These are phyloP conservation scores for Helostoma temminkii DNA, from an alignment of 2,797 vertebrate species.

Conservation along the genomic window DNA sequence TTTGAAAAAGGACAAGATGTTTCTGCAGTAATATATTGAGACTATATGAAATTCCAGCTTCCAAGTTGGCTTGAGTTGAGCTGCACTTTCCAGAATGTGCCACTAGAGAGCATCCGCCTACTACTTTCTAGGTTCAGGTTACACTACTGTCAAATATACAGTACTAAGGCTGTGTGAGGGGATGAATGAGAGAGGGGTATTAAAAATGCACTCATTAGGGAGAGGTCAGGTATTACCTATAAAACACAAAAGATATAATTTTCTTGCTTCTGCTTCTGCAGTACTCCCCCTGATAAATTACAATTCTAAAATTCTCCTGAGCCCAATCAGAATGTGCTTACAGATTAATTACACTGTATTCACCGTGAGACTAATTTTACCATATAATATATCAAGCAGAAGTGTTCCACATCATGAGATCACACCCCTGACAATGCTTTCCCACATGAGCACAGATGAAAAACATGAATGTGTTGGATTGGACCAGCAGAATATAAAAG, in stretches of 20 bases:
- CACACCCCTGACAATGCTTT: slow-evolving; percentile 38
- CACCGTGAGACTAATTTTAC: slow-evolving; percentile 9
- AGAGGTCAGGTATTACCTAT: slow-evolving; percentile 36
- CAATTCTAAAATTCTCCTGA: slow-evolving; percentile 11
- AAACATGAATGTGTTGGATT: slow-evolving; percentile 4
- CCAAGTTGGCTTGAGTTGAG: not conserved
- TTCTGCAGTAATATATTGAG: not conserved
- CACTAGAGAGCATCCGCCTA: slow-evolving; percentile 55
- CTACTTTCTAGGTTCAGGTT: slow-evolving; percentile 11
- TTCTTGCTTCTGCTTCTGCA: not conserved
- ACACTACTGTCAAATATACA: slow-evolving; percentile 10
- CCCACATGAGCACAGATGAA: not conserved
- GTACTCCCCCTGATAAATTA: slow-evolving; percentile 15
- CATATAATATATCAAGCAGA: slow-evolving; percentile 7
- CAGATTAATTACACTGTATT: not conserved
- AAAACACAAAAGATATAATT: slow-evolving; percentile 28
- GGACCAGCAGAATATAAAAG: slow-evolving; percentile 25
- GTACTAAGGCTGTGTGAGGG: not conserved
- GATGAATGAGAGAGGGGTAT: slow-evolving; percentile 13
- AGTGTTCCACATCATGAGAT: slow-evolving; percentile 38
- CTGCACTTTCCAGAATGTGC: slow-evolving; percentile 21
- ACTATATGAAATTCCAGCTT: not conserved
- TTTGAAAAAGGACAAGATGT: not conserved
- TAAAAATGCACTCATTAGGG: slow-evolving; percentile 35
- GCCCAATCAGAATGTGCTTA: not conserved